Evolutionary conservation across 2,113 vertebrate genomes (phyloP).

Genomic region (Pycnonotus jocosus): DNA sequence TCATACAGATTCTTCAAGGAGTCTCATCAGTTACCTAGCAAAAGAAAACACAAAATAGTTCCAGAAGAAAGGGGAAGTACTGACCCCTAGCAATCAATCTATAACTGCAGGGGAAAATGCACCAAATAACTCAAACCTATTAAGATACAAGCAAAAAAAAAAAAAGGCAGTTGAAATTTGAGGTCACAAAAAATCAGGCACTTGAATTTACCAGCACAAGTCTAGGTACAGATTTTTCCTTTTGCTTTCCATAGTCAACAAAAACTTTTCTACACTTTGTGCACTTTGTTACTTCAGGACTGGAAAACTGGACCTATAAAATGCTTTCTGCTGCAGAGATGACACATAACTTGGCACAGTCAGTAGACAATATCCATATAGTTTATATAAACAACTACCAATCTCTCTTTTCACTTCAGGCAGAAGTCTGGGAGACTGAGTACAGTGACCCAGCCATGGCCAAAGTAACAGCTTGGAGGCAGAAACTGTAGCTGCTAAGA

Average conservation of each 20-base stretch:
- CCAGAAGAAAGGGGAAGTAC: not conserved
- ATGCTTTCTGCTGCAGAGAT: not conserved
- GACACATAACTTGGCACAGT: not conserved
- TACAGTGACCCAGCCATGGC: not conserved
- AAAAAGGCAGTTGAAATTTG: not conserved
- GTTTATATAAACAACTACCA: not conserved
- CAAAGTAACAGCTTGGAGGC: not conserved
- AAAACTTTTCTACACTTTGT: not conserved
- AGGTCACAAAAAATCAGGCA: not conserved
- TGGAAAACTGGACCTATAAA: not conserved
- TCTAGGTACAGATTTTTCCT: not conserved
- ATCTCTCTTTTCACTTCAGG: not conserved
- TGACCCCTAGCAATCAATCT: not conserved
- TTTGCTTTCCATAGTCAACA: not conserved
- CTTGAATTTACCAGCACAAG: not conserved
- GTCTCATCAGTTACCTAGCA: not conserved
- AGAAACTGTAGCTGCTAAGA: not conserved
- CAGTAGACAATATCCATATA: not conserved
- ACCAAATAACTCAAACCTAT: not conserved
- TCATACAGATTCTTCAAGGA: not conserved
- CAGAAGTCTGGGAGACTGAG: not conserved
- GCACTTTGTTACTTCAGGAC: not conserved
- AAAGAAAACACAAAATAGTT: not conserved
- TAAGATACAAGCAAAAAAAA: not conserved
- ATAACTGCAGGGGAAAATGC: not conserved